Conservation (phyloP, 2,113 vertebrate species). For the Pterocles gutturalis region DNA sequence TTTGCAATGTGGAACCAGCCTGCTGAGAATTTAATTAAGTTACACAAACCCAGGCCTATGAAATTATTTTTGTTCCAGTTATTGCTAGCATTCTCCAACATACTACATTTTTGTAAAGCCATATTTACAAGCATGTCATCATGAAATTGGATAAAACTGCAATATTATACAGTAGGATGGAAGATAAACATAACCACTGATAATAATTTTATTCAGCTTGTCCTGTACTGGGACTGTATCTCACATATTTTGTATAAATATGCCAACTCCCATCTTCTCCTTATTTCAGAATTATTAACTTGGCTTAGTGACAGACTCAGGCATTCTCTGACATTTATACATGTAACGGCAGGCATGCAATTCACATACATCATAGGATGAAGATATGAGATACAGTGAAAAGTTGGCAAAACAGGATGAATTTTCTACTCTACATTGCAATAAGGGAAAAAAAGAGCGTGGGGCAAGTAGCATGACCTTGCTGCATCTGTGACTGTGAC, state of each 20-base stretch:
- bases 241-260: neutral
- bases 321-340: neutral
- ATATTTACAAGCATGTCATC: neutral
- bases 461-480: neutral
- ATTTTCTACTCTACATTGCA: neutral
- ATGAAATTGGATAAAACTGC: neutral
- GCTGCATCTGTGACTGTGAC: neutral
- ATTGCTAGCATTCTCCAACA: neutral
- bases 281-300: neutral
- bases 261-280: neutral
- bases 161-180: neutral
- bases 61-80: slow-evolving; percentile 35
- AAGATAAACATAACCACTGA: neutral
- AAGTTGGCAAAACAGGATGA: neutral
- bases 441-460: too few relatives aligned
- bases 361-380: neutral
- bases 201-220: neutral
- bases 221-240: neutral
- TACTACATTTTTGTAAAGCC: neutral
- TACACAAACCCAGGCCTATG: neutral
- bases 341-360: neutral
- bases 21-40: slow-evolving; percentile 43
- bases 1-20: slow-evolving; percentile 22
- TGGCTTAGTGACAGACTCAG: neutral
- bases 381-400: neutral